Percentiles rank a stretch among this genome's conserved stretches.
Evolutionary conservation across 2,888 invertebrate species (phyloP).

Genomic region (Herminia tarsipennalis): DNA sequence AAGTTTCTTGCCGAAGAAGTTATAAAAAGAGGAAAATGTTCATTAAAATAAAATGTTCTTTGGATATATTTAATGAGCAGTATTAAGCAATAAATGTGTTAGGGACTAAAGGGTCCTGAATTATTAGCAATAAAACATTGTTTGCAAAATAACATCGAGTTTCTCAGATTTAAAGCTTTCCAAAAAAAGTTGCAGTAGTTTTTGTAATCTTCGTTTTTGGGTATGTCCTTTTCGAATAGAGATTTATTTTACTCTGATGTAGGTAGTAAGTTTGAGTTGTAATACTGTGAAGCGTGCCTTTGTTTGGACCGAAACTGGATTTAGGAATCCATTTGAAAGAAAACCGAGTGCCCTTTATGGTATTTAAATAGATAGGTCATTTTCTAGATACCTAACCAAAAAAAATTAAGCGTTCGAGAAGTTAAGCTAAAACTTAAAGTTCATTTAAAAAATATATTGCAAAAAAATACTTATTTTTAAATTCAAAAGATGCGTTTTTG

Average conservation of each 20-base stretch:
- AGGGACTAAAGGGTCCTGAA: slow-evolving; percentile 7
- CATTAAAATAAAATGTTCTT: slow-evolving; percentile 3
- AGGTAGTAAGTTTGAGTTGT: too few species aligned
- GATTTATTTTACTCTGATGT: slow-evolving; percentile 11
- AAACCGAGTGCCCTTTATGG: too few species aligned
- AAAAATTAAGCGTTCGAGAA: too few species aligned
- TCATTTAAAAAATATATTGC: too few species aligned
- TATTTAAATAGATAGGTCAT: too few species aligned
- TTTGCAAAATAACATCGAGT: slow-evolving; percentile 1
- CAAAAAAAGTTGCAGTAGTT: slow-evolving; percentile 1
- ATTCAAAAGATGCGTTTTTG: too few species aligned
- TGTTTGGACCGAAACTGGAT: too few species aligned
- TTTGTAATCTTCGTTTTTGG: slow-evolving; percentile 9
- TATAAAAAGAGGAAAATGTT: slow-evolving; percentile 1
- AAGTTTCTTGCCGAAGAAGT: not conserved
- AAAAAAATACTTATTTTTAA: too few species aligned
- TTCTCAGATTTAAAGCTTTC: slow-evolving; percentile 14
- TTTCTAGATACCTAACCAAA: too few species aligned
- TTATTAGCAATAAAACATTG: slow-evolving; percentile 20
- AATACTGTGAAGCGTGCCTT: too few species aligned
- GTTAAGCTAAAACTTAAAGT: too few species aligned
- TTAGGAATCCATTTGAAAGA: too few species aligned
- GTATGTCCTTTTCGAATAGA: slow-evolving; percentile 3
- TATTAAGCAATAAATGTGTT: slow-evolving; percentile 27
- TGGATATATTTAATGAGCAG: slow-evolving; percentile 8